These are phyloP conservation scores for Mamestra configurata DNA, from an alignment of 1,140 invertebrate genomes.

Conservation along the genomic window DNA sequence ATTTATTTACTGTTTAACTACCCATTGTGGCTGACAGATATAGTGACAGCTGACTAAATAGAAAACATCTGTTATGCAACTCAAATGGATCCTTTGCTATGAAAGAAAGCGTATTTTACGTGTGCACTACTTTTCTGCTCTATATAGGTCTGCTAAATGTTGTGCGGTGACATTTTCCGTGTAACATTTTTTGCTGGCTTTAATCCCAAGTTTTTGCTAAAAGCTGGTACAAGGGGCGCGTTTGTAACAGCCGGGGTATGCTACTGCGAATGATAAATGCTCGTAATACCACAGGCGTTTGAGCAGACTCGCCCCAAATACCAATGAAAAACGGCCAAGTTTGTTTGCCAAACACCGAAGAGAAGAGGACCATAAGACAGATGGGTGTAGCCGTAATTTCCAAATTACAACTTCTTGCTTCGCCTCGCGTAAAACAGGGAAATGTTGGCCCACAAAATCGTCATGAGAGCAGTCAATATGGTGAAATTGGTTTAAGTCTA, in stretches of 20 bases:
- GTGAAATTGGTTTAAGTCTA: too few species aligned
- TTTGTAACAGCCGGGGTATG: slow-evolving; percentile 8
- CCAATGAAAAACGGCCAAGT: background rate
- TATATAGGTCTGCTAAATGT: slow-evolving; percentile 15
- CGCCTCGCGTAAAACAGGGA: too few species aligned
- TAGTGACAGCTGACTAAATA: slow-evolving; percentile 48
- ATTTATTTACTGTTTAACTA: slow-evolving; percentile 43
- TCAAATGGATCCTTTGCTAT: slow-evolving; percentile 13
- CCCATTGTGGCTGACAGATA: slow-evolving; percentile 36
- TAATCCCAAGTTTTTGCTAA: slow-evolving; percentile 46
- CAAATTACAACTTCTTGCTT: background rate
- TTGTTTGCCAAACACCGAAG: background rate
- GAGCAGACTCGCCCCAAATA: background rate
- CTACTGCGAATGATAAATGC: slow-evolving; percentile 16
- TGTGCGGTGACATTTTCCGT: slow-evolving; percentile 34
- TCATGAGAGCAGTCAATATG: too few species aligned
- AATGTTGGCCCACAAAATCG: too few species aligned
- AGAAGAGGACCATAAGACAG: too few species aligned
- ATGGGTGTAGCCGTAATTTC: too few species aligned
- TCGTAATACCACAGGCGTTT: slow-evolving; percentile 21
- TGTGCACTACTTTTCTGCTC: background rate
- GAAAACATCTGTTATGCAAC: slow-evolving; percentile 46
- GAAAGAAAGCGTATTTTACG: slow-evolving; percentile 10
- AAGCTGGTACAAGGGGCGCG: background rate
- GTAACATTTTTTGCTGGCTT: slow-evolving; percentile 31